Conservation (phyloP, 23 tunicate genomes). For the Phallusia fumigata region DNA sequence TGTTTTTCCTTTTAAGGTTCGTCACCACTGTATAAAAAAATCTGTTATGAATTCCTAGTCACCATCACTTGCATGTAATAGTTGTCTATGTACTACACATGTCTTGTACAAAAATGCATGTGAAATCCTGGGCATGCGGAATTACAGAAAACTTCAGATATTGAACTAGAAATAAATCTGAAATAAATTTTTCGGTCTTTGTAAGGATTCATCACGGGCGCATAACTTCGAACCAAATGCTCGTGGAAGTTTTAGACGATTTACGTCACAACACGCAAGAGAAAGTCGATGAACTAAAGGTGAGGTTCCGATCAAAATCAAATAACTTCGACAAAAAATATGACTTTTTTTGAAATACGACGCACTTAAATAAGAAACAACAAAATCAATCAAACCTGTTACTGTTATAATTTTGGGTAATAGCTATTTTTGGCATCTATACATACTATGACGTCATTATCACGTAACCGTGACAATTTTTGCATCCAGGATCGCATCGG, state of each 20-base stretch:
- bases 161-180: background rate
- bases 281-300: constrained; percentile 48
- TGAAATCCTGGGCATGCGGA: no score
- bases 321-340: no score
- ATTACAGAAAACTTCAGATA: no score
- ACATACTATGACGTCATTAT: background rate
- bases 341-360: no score
- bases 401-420: background rate
- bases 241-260: constrained; percentile 54
- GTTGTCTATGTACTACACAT: no score
- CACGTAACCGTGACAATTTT: background rate
- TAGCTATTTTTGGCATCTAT: background rate
- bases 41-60: no score
- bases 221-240: constrained; percentile 64
- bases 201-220: constrained; percentile 76
- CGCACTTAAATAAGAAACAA: no score
- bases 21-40: background rate
- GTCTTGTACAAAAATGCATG: no score
- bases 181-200: background rate
- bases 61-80: no score
- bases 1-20: constrained; percentile 71
- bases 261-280: constrained; percentile 47
- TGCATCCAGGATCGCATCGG: constrained; percentile 67
- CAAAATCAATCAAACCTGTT: no score
- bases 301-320: constrained; percentile 17